Base-by-base conservation (phyloP, 2,113 vertebrate genomes). In the Lophura nycthemera region DNA sequence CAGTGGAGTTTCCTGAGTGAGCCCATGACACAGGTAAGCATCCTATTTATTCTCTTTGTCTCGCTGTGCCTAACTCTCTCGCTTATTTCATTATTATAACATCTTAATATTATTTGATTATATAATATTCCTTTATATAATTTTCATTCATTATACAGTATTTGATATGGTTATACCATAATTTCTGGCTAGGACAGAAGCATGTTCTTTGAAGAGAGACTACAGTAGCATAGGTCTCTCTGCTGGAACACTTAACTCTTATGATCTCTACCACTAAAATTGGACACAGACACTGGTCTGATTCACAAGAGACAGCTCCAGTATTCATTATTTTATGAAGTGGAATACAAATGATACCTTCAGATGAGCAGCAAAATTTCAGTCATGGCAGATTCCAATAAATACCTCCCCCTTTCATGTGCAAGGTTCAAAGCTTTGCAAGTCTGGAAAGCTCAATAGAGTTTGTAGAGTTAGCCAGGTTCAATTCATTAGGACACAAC, bases 231-330 rank as follows among this genome's bases (percentile, higher is more conserved):
- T 86, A 40, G 88, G 97, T 96, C 96, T 97, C 97, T 94, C 98
- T 98, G 98, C 97, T 98, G 98, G 98, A 99, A 98, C 95, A 97
- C 98, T 98, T 98, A 98, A 95, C 76, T 98, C 97, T 98, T 97
- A 97, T 97, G 98, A 98, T 97, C 95, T 97, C 97, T 96, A 82
- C 97, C 96, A 97, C 97, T 91, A 91, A 97, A 96, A 96, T 97
- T 97, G 96, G 96, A 97, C 97, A 97, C 97, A 97, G 96, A 96
- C 65, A 48, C 94, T 93, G 87, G 77, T 97, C 94, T 96, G 91
- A 91, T 96, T 97, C 97, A 97, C 96, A 97, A 97, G 95, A 97
- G 96, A 97, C 97, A 97, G 89, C 81, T 94, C 64, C 84, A 90
- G 67, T 48, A 67, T 94, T 95, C 95, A 94, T 94, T 96, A 95